phyloP scores from a whole-genome alignment of 2,888 invertebrate species.

The Agrotis clavis region DNA sequence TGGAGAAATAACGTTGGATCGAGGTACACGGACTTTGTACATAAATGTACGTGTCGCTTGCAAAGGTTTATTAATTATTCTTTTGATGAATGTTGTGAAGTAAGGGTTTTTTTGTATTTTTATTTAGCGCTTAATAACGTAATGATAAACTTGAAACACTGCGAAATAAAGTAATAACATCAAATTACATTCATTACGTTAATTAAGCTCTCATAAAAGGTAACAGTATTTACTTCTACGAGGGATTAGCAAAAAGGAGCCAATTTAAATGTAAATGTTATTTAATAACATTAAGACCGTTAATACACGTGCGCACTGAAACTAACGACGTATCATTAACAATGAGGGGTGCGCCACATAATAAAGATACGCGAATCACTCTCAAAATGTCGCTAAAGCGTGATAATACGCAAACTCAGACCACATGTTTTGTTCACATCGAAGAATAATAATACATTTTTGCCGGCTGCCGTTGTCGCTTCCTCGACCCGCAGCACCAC shows the following conservation, averaged over 20 bases:
- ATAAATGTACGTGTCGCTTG: background rate
- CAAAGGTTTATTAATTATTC: slow-evolving; percentile 13
- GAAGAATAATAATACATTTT: slow-evolving; percentile 81
- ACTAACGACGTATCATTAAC: slow-evolving; percentile 81
- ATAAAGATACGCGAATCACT: slow-evolving; percentile 85
- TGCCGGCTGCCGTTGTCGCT: slow-evolving; percentile 63
- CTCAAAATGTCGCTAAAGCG: slow-evolving; percentile 88
- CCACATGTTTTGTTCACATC: slow-evolving; percentile 89
- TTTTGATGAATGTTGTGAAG: background rate
- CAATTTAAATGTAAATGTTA: slow-evolving; percentile 64
- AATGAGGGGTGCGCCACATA: slow-evolving; percentile 75
- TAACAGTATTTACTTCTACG: slow-evolving; percentile 28
- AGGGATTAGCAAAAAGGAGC: slow-evolving; percentile 41
- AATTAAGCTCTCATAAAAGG: background rate
- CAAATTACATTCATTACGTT: background rate
- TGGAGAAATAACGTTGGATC: slow-evolving; percentile 26
- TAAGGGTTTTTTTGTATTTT: background rate
- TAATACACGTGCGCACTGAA: slow-evolving; percentile 81
- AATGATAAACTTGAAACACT: background rate
- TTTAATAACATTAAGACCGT: slow-evolving; percentile 67
- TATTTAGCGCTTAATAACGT: too few relatives aligned
- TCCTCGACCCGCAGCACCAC: slow-evolving; percentile 55
- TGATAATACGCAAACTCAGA: slow-evolving; percentile 81
- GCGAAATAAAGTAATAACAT: background rate
- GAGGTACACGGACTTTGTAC: slow-evolving; percentile 15